phyloP scores from a whole-genome alignment of 2,797 vertebrate species.

The Uromys caudimaculatus region DNA sequence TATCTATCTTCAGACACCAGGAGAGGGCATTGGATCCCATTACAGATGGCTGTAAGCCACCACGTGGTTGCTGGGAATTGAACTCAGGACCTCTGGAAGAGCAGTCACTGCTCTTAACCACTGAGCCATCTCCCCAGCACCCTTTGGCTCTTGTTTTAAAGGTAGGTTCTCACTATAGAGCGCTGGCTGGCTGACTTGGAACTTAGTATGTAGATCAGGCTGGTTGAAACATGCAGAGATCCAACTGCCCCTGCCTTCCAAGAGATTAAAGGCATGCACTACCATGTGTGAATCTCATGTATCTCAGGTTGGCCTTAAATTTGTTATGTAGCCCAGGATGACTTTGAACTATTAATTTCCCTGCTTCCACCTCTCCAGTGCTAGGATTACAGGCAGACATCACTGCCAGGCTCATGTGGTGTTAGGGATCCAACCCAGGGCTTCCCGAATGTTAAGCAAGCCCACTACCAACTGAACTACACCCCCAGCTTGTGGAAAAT shows the following conservation, averaged over 20 bases:
- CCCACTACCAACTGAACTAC: neutral
- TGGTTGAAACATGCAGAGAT: neutral
- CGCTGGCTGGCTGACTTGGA: neutral
- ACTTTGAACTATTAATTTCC: neutral
- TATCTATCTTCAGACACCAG: neutral
- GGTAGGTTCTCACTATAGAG: neutral
- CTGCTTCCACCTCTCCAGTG: neutral
- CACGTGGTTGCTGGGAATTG: neutral
- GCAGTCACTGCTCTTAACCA: neutral
- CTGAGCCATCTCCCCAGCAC: neutral
- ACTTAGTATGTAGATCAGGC: neutral
- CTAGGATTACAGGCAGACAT: neutral
- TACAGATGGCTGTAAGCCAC: neutral
- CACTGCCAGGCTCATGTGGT: neutral
- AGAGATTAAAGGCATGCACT: neutral
- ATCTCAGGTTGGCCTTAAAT: neutral
- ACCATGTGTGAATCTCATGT: neutral
- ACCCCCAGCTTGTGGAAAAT: neutral
- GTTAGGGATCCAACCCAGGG: neutral
- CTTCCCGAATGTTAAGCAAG: neutral
- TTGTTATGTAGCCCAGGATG: neutral
- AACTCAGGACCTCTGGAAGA: neutral
- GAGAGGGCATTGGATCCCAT: neutral
- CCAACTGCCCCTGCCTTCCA: neutral
- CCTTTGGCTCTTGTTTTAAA: neutral